phyloP scores from a whole-genome alignment of 2,797 vertebrate genomes.

The Pelobates cultripes region DNA sequence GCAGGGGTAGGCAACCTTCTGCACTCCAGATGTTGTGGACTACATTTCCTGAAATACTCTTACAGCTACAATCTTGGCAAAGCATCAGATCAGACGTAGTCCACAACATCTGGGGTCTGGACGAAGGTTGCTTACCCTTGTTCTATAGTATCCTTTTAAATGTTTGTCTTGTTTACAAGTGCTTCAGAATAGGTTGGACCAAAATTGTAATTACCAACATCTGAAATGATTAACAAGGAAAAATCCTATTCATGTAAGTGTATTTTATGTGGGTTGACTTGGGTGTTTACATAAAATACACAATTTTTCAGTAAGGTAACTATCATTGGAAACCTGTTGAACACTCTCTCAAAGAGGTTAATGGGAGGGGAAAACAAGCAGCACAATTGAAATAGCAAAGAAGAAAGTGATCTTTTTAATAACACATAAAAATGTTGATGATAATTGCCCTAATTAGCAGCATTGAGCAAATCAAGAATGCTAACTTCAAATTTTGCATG shows the following conservation, averaged over 20 bases:
- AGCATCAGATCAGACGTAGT: too few relatives aligned
- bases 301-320: not conserved
- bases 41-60: too few relatives aligned
- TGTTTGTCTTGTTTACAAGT: too few relatives aligned
- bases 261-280: not conserved
- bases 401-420: not conserved
- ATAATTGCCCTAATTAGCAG: not conserved
- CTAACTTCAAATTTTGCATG: not conserved
- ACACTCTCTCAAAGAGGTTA: not conserved
- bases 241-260: not conserved
- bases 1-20: too few relatives aligned
- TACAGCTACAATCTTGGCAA: too few relatives aligned
- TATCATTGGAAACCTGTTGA: not conserved
- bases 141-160: too few relatives aligned
- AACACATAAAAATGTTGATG: slow-evolving; percentile 4
- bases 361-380: not conserved
- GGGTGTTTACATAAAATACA: not conserved
- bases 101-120: too few relatives aligned
- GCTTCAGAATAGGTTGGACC: too few relatives aligned
- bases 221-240: too few relatives aligned
- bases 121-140: too few relatives aligned
- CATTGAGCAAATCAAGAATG: not conserved
- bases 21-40: too few relatives aligned
- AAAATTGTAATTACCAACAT: too few relatives aligned
- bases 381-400: not conserved